phyloP scores from a whole-genome alignment of 2,113 vertebrate genomes.

The Ploceus nigricollis region DNA sequence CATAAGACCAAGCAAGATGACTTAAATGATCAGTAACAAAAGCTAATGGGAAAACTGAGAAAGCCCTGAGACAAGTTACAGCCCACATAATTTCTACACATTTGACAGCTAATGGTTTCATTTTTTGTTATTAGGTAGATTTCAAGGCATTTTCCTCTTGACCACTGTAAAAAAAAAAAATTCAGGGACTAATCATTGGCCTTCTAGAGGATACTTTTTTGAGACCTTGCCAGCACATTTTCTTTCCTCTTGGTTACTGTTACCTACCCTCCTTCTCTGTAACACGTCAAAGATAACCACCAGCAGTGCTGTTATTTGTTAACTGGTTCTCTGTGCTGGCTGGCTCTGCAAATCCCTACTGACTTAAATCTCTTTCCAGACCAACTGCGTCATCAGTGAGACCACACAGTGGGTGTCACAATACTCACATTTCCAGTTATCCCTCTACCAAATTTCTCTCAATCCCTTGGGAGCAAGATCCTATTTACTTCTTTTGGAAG shows the following conservation, averaged over 20 bases:
- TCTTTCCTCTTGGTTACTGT: neutral
- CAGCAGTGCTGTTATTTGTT: neutral
- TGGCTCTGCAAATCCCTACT: neutral
- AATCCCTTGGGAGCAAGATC: neutral
- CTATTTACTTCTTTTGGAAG: neutral
- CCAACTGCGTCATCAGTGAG: neutral
- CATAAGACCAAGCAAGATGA: neutral
- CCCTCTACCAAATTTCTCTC: neutral
- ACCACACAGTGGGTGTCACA: neutral
- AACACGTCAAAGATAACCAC: neutral
- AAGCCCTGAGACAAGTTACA: neutral
- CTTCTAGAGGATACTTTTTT: neutral
- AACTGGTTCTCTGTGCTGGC: neutral
- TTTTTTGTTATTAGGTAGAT: neutral
- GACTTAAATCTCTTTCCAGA: neutral
- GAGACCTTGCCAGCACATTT: neutral
- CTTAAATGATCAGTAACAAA: slow-evolving; percentile 8
- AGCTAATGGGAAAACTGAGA: neutral
- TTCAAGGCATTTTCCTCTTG: neutral
- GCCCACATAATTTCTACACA: neutral
- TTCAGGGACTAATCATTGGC: neutral
- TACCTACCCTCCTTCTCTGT: neutral
- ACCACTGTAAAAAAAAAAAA: neutral
- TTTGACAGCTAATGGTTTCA: neutral
- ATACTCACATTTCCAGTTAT: neutral